These are phyloP conservation scores for Dexiosoma caninum DNA, from an alignment of 2,888 invertebrate species.

Conservation along the genomic window DNA sequence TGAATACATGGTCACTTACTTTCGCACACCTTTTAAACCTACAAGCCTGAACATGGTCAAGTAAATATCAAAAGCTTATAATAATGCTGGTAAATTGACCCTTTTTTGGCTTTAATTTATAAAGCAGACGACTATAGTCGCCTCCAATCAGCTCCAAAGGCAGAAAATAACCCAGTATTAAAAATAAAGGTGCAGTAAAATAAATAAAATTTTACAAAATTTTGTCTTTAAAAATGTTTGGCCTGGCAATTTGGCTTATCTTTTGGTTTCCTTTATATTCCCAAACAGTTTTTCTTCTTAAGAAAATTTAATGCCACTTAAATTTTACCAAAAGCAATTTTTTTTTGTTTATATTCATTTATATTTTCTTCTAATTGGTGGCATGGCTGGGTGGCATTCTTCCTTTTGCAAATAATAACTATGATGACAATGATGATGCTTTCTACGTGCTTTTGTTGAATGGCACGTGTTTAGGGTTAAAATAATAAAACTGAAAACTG, in stretches of 20 bases:
- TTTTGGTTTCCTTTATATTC: neutral
- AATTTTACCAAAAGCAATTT: neutral
- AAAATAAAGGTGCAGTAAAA: slow-evolving; percentile 32
- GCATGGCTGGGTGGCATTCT: neutral
- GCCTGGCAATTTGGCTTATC: neutral
- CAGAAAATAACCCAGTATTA: neutral
- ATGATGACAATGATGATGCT: slow-evolving; percentile 53
- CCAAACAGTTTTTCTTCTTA: neutral
- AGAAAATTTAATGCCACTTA: neutral
- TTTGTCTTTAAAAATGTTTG: neutral
- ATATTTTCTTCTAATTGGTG: neutral
- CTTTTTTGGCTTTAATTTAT: slow-evolving; percentile 32
- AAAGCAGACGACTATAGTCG: neutral
- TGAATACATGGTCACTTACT: slow-evolving; percentile 37
- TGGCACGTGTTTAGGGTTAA: slow-evolving; percentile 53
- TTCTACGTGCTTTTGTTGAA: slow-evolving; percentile 51
- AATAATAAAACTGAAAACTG: neutral
- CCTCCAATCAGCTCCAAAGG: neutral
- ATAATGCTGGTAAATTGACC: slow-evolving; percentile 58
- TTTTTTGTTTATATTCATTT: neutral
- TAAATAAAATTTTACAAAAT: slow-evolving; percentile 29
- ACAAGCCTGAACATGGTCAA: slow-evolving; percentile 29
- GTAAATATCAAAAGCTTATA: slow-evolving; percentile 59
- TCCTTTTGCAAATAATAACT: neutral
- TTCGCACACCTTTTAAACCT: slow-evolving; percentile 14